phyloP scores from a whole-genome alignment of 2,888 invertebrate genomes.

The Zhengitettix transpicula region DNA sequence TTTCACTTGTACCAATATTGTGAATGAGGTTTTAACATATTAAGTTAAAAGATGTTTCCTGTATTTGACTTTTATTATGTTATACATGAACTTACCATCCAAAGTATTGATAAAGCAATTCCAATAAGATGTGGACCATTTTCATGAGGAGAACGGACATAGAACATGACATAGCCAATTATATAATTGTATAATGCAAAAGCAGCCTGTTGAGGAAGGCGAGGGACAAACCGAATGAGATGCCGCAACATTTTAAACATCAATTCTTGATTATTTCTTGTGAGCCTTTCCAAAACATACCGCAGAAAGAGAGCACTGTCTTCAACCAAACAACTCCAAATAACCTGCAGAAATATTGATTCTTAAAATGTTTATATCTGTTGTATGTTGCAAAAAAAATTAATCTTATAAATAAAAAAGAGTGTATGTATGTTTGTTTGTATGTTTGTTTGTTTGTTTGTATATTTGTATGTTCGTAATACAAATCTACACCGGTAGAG shows the following conservation, averaged over 20 bases:
- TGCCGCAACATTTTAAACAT: conserved; percentile 88
- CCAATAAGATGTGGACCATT: conserved; percentile 89
- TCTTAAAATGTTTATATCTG: no score
- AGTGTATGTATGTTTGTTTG: no score
- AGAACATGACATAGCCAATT: conserved; percentile 99
- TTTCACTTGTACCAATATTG: no score
- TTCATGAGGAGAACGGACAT: conserved; percentile 90
- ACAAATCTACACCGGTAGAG: no score
- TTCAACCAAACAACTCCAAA: conserved; percentile 96
- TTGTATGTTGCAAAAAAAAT: no score
- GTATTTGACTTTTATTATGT: no score
- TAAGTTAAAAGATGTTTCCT: no score
- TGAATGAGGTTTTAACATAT: no score
- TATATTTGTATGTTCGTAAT: no score
- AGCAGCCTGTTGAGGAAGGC: conserved; percentile 91
- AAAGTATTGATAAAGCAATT: conserved; percentile 83
- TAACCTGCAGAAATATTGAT: conserved; percentile 51
- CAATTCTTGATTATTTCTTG: conserved; percentile 81
- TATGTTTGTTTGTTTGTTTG: no score
- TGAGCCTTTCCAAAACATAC: conserved; percentile 88
- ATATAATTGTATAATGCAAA: conserved; percentile 97
- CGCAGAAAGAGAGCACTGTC: conserved; percentile 91
- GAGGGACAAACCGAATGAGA: conserved; percentile 80
- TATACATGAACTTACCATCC: conserved; percentile 56
- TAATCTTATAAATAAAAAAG: no score